A percentile compares a stretch with the other conserved stretches of the same genome.
Evolutionary conservation across 2,113 vertebrate genomes (phyloP).

Genomic region (Coregonus clupeaformis): DNA sequence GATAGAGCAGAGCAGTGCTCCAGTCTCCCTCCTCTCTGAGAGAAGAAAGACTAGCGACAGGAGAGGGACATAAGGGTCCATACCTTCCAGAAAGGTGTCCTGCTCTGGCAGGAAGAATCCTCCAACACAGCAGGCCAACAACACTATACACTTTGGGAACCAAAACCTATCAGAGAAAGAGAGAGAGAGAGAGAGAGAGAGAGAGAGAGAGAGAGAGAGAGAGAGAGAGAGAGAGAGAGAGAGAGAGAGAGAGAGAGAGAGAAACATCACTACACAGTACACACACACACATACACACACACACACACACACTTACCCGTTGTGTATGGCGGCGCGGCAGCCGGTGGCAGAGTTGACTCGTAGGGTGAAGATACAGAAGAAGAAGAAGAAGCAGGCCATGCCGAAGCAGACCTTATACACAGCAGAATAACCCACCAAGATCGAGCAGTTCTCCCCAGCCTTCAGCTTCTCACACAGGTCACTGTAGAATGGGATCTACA

Average conservation of each 20-base stretch:
- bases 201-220: no score
- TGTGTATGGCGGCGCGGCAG: conserved; percentile 90
- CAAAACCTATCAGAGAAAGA: no score
- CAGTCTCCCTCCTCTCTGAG: no score
- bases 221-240: no score
- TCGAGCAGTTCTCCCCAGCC: conserved; percentile 85
- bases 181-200: no score
- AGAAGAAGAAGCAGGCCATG: conserved; percentile 95
- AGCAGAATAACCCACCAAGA: conserved; percentile 89
- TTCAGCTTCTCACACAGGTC: conserved; percentile 83
- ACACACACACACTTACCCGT: no score
- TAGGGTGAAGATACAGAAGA: conserved; percentile 86
- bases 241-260: no score
- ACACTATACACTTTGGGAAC: conserved; percentile 87
- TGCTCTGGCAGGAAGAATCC: conserved; percentile 93
- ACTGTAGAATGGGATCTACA: conserved; percentile 85
- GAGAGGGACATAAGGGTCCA: not conserved
- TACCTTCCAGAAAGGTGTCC: conserved; percentile 91
- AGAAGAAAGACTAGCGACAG: not conserved
- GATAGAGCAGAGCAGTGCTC: no score
- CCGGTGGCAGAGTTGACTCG: conserved; percentile 84
- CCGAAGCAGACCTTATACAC: conserved; percentile 98
- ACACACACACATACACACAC: no score
- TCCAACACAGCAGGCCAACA: conserved; percentile 89
- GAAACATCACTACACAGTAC: no score